phyloP scores from a whole-genome alignment of 2,888 invertebrate species.

The Hyles lineata region DNA sequence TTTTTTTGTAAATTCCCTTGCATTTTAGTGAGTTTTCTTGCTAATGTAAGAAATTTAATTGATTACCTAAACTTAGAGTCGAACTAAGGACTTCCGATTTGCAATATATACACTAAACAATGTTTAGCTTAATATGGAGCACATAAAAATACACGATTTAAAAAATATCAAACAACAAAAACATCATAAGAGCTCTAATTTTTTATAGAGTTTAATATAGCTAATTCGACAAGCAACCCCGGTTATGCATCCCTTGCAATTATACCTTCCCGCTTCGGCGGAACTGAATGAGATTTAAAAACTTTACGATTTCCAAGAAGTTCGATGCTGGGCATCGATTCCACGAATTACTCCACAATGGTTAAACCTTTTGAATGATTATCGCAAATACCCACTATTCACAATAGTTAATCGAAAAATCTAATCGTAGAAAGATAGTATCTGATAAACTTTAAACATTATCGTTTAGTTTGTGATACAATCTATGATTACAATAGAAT shows the following conservation, averaged over 20 bases:
- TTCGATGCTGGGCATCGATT: not conserved
- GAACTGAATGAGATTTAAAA: slow-evolving; percentile 13
- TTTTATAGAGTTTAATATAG: not conserved
- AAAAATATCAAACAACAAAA: not conserved
- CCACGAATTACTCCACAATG: slow-evolving; percentile 13
- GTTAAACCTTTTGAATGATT: slow-evolving; percentile 20
- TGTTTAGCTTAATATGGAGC: not conserved
- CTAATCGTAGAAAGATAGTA: not conserved
- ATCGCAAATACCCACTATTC: not conserved
- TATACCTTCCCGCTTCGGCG: slow-evolving; percentile 9
- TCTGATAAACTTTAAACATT: not conserved
- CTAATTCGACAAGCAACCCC: slow-evolving; percentile 9
- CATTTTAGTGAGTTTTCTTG: no score
- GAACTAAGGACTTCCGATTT: no score
- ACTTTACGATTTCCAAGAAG: slow-evolving; percentile 24
- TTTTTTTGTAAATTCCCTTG: no score
- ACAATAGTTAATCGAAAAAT: not conserved
- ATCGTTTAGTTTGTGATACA: not conserved
- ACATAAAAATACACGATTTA: not conserved
- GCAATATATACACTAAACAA: no score
- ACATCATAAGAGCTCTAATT: not conserved
- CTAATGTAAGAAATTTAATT: no score
- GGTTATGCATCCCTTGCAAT: slow-evolving; percentile 20
- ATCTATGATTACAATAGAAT: no score
- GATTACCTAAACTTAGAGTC: no score